Conservation (phyloP, 2,888 invertebrate genomes). For the Chouioia cunea region DNA sequence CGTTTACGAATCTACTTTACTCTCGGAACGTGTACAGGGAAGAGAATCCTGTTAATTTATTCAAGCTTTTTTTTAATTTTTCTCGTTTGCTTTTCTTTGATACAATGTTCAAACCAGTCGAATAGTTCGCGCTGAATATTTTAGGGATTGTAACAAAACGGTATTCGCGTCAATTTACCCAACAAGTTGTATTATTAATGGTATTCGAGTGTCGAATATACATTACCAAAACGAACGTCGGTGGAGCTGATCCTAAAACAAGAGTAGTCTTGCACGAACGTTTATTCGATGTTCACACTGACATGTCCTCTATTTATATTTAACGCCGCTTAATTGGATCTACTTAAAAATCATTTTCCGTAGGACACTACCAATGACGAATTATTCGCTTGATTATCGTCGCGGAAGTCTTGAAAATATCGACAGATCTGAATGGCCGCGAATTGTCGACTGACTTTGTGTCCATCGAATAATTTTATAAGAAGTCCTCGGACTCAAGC, state of each 20-base stretch:
- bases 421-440: conserved; percentile 48
- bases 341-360: too few relatives aligned
- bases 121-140: conserved; percentile 20
- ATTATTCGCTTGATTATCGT: too few relatives aligned
- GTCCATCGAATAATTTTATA: conserved; percentile 47
- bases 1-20: too few relatives aligned
- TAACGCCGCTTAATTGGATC: too few relatives aligned
- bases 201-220: conserved; percentile 15
- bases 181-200: conserved; percentile 4
- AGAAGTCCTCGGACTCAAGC: conserved; percentile 59
- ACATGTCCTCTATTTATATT: too few relatives aligned
- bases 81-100: conserved; percentile 23
- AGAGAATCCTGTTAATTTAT: background rate
- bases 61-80: conserved; percentile 19
- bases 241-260: too few relatives aligned
- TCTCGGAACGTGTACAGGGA: too few relatives aligned
- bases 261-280: too few relatives aligned
- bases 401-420: too few relatives aligned
- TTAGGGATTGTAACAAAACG: background rate
- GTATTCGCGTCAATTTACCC: background rate
- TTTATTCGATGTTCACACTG: too few relatives aligned
- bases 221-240: conserved; percentile 19
- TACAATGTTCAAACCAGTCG: conserved; percentile 35
- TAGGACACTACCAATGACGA: too few relatives aligned
- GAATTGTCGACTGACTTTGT: conserved; percentile 47